Evolutionary conservation across 2,888 invertebrate species (phyloP).

Genomic region (Hymenopus coronatus): DNA sequence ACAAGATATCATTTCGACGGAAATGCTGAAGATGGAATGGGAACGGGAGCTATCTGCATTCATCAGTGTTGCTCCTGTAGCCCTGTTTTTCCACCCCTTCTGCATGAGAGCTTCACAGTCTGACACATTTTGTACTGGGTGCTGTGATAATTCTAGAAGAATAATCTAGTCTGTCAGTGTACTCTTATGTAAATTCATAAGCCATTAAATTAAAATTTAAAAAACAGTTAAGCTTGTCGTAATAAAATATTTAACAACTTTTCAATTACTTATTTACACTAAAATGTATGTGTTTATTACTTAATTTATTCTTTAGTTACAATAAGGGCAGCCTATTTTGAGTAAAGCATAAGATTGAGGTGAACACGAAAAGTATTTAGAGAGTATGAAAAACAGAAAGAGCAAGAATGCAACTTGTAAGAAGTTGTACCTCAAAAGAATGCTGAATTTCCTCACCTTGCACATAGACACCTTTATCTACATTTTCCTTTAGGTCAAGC

Average conservation of each 20-base stretch:
- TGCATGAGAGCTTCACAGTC: conserved; percentile 76
- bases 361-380: too few relatives aligned
- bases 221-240: too few relatives aligned
- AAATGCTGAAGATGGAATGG: conserved; percentile 84
- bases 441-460: conserved; percentile 49
- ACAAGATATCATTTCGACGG: conserved; percentile 71
- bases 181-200: too few relatives aligned
- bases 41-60: conserved; percentile 82
- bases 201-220: too few relatives aligned
- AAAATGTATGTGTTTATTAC: too few relatives aligned
- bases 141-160: conserved; percentile 60
- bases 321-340: too few relatives aligned
- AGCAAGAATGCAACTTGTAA: neutral
- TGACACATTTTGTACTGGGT: conserved; percentile 71
- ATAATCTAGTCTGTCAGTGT: too few relatives aligned
- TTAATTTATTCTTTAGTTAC: too few relatives aligned
- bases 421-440: neutral
- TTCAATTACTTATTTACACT: too few relatives aligned
- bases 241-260: too few relatives aligned
- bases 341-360: too few relatives aligned
- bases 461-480: conserved; percentile 63
- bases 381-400: too few relatives aligned
- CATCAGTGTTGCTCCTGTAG: conserved; percentile 84
- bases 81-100: conserved; percentile 74
- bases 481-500: conserved; percentile 65